Evolutionary conservation across 2,888 invertebrate genomes (phyloP).

Genomic region (Tetrapedia diversipes): DNA sequence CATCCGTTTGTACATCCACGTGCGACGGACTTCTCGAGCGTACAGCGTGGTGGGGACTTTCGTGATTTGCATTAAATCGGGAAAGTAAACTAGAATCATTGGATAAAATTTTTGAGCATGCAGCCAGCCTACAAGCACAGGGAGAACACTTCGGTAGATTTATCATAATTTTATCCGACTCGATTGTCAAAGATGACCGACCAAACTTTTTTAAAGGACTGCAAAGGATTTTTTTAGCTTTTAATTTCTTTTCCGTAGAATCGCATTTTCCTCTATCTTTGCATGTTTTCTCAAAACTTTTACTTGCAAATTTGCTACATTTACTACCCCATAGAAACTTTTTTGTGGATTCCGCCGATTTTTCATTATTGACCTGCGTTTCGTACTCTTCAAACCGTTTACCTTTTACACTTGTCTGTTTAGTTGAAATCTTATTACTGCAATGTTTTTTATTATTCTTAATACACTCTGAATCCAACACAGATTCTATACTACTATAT

Average conservation of each 20-base stretch:
- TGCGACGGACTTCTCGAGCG: slow-evolving; percentile 75
- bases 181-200: slow-evolving; percentile 77
- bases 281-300: slow-evolving; percentile 64
- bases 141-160: slow-evolving; percentile 81
- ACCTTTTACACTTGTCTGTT: slow-evolving; percentile 59
- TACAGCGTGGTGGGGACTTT: slow-evolving; percentile 77
- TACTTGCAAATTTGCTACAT: slow-evolving; percentile 62
- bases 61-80: slow-evolving; percentile 68
- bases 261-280: slow-evolving; percentile 61
- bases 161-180: slow-evolving; percentile 76
- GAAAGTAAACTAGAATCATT: slow-evolving; percentile 65
- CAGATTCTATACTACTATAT: slow-evolving; percentile 72
- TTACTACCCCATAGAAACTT: slow-evolving; percentile 74
- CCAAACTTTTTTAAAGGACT: slow-evolving; percentile 77
- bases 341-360: slow-evolving; percentile 55
- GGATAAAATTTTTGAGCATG: slow-evolving; percentile 79
- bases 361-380: slow-evolving; percentile 23
- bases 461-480: slow-evolving; percentile 62
- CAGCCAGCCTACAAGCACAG: slow-evolving; percentile 80
- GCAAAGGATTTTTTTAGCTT: slow-evolving; percentile 64
- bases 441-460: slow-evolving; percentile 67
- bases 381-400: slow-evolving; percentile 56
- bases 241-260: slow-evolving; percentile 59
- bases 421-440: slow-evolving; percentile 64
- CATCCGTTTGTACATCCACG: slow-evolving; percentile 55